These are phyloP conservation scores for Corbicula japonica DNA, from an alignment of 2,888 invertebrate species.

Conservation along the genomic window DNA sequence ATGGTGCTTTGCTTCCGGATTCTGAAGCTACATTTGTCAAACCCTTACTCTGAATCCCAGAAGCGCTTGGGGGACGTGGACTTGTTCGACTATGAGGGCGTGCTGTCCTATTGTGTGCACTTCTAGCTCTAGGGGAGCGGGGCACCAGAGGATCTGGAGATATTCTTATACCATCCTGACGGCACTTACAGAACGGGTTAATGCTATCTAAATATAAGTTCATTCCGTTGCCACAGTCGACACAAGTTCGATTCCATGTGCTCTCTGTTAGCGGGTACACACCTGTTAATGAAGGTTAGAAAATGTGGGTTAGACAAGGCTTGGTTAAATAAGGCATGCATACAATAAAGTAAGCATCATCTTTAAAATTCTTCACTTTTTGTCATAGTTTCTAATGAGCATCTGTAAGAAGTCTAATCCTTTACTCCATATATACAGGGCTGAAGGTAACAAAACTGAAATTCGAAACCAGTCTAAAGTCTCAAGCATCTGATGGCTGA, in stretches of 20 bases:
- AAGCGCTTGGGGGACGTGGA: slow-evolving; percentile 68
- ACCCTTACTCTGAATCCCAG: slow-evolving; percentile 40
- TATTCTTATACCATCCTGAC: slow-evolving; percentile 75
- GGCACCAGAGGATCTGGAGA: slow-evolving; percentile 54
- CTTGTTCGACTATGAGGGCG: slow-evolving; percentile 65
- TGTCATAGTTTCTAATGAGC: no score
- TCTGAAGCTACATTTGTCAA: slow-evolving; percentile 22
- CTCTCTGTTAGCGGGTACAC: slow-evolving; percentile 73
- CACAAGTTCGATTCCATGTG: slow-evolving; percentile 77
- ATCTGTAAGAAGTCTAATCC: no score
- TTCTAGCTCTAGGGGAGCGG: slow-evolving; percentile 52
- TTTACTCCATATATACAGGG: no score
- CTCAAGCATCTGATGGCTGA: no score
- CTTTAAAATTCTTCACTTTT: no score
- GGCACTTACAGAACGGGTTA: slow-evolving; percentile 81
- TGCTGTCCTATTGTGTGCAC: slow-evolving; percentile 57
- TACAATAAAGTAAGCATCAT: no score
- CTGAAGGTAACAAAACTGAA: no score
- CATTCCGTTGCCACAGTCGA: slow-evolving; percentile 80
- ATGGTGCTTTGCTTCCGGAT: slow-evolving; percentile 18
- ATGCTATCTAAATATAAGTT: slow-evolving; percentile 78
- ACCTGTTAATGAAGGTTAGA: slow-evolving; percentile 76
- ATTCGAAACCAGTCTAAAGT: no score
- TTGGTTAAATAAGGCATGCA: slow-evolving; percentile 20
- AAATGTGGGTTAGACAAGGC: slow-evolving; percentile 38